These are phyloP conservation scores for Papilio protenor DNA, from an alignment of 2,888 invertebrate species.

Conservation along the genomic window DNA sequence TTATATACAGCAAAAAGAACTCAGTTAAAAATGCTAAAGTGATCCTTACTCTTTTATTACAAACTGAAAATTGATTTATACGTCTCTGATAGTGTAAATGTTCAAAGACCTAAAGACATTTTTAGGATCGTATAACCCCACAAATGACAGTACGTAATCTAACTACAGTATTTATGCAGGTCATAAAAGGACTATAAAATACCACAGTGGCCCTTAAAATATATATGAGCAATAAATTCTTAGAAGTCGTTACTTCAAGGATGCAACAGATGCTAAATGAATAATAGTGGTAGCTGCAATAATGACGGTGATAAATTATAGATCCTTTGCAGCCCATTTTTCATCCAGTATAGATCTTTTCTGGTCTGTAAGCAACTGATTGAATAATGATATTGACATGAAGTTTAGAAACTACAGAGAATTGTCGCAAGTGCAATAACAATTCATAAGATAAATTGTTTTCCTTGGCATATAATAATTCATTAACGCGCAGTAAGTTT, in stretches of 20 bases:
- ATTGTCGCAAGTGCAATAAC: not conserved
- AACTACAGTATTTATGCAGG: conserved; percentile 2
- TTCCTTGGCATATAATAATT: not conserved
- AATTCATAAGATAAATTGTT: not conserved
- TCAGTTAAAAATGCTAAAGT: too few relatives aligned
- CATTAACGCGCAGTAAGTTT: not conserved
- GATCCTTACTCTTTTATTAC: too few relatives aligned
- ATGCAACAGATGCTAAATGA: conserved; percentile 35
- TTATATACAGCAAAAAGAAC: too few relatives aligned
- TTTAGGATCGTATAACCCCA: not conserved
- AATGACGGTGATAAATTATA: conserved; percentile 24
- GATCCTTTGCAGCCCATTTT: conserved; percentile 4
- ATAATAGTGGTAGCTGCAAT: conserved; percentile 24
- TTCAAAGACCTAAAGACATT: too few relatives aligned
- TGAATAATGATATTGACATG: not conserved
- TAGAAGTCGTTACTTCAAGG: conserved; percentile 1
- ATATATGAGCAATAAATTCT: conserved; percentile 23
- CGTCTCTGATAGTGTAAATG: too few relatives aligned
- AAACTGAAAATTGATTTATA: too few relatives aligned
- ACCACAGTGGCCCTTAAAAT: conserved; percentile 8
- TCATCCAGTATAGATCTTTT: conserved; percentile 23
- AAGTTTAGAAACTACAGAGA: not conserved
- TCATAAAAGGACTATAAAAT: conserved; percentile 8
- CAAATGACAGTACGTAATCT: not conserved
- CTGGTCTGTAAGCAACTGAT: not conserved